A percentile compares a stretch with the other conserved stretches of the same genome.
phyloP scores from a whole-genome alignment of 1,140 invertebrate genomes.

The Gonatopus flavifemur region DNA sequence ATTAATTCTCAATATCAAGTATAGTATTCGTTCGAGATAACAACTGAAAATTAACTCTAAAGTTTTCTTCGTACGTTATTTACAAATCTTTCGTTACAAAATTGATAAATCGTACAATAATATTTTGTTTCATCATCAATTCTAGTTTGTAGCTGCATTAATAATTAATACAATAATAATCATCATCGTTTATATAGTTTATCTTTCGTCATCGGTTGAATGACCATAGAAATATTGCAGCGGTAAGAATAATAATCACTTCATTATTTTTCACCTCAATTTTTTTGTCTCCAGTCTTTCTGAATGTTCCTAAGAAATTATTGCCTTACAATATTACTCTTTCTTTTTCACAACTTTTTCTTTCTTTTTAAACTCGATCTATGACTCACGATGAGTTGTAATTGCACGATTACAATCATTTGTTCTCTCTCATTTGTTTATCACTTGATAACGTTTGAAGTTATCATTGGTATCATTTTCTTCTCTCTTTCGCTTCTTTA shows the following conservation, averaged over 20 bases:
- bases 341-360: not conserved
- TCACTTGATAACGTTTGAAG: not conserved
- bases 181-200: not conserved
- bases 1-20: no score
- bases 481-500: not conserved
- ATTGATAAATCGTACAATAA: slow-evolving; percentile 20
- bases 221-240: slow-evolving; percentile 8
- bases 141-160: no score
- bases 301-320: slow-evolving; percentile 15
- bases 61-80: slow-evolving; percentile 12
- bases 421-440: not conserved
- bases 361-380: not conserved
- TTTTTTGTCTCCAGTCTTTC: slow-evolving; percentile 6
- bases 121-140: no score
- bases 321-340: slow-evolving; percentile 15
- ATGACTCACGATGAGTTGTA: no score
- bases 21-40: no score
- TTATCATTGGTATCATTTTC: not conserved
- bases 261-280: slow-evolving; percentile 5
- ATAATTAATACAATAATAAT: not conserved
- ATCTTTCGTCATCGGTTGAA: not conserved
- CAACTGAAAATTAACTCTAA: no score
- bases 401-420: not conserved
- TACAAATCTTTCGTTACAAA: slow-evolving; percentile 31
- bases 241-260: slow-evolving; percentile 12